These are phyloP conservation scores for Notothenia rossii DNA, from an alignment of 2,113 vertebrate species.

Conservation along the genomic window DNA sequence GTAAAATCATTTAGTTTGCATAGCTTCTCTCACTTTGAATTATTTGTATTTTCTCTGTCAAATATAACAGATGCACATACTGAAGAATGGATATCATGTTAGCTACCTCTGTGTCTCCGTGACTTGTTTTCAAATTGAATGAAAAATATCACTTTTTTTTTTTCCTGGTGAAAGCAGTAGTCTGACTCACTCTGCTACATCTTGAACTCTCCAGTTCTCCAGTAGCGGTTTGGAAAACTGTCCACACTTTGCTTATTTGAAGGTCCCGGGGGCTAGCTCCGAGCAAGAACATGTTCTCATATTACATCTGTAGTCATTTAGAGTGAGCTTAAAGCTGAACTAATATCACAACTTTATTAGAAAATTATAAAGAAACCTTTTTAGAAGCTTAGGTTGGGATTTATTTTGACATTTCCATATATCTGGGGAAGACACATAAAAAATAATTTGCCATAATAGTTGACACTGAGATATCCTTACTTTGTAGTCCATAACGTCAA, in stretches of 20 bases:
- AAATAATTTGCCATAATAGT: neutral
- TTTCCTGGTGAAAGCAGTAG: neutral
- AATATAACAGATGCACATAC: neutral
- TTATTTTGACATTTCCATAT: neutral
- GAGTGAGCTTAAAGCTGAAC: neutral
- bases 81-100: neutral
- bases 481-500: neutral
- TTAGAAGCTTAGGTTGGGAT: neutral
- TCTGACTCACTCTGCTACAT: neutral
- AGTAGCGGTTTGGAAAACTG: conserved; percentile 12
- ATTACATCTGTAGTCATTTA: neutral
- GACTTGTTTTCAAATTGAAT: neutral
- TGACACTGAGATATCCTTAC: neutral
- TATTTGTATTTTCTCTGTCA: neutral
- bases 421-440: neutral
- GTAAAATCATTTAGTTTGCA: neutral
- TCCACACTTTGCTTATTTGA: neutral
- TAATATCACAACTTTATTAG: neutral
- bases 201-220: conserved; percentile 30
- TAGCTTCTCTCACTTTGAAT: neutral
- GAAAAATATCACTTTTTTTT: neutral
- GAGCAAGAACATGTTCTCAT: neutral
- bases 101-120: neutral
- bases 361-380: neutral
- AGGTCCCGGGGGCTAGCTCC: neutral